Evolutionary conservation across 2,888 invertebrate genomes (phyloP).

Genomic region (Augiades crinisus): DNA sequence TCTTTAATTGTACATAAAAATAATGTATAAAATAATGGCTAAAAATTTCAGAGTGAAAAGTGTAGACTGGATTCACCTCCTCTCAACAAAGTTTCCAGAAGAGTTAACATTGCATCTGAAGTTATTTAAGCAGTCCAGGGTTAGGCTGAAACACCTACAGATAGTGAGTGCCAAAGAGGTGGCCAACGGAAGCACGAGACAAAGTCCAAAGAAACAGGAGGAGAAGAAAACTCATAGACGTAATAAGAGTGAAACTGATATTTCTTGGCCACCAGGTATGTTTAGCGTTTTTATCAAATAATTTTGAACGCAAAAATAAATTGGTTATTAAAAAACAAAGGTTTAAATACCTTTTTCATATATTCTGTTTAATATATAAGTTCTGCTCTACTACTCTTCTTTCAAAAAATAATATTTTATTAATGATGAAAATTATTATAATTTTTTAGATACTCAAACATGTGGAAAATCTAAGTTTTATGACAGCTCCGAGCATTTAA

Average conservation of each 20-base stretch:
- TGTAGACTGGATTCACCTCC: slow-evolving; percentile 94
- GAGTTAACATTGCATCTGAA: slow-evolving; percentile 94
- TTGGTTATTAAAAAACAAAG: no score
- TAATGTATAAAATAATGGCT: no score
- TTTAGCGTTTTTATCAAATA: slow-evolving; percentile 7
- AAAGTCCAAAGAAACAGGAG: slow-evolving; percentile 66
- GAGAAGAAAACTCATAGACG: slow-evolving; percentile 83
- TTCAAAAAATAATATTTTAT: not conserved
- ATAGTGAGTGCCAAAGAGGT: slow-evolving; percentile 68
- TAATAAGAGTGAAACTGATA: slow-evolving; percentile 88
- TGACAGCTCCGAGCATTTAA: slow-evolving; percentile 67
- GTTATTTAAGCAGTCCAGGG: slow-evolving; percentile 90
- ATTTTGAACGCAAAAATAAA: no score
- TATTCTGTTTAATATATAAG: no score
- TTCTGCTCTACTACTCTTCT: not conserved
- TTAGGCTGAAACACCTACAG: slow-evolving; percentile 68
- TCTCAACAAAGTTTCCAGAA: slow-evolving; percentile 93
- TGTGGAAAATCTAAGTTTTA: slow-evolving; percentile 84
- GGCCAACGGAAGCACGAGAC: slow-evolving; percentile 58
- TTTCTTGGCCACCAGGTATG: slow-evolving; percentile 83
- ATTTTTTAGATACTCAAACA: slow-evolving; percentile 58
- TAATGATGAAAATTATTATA: not conserved
- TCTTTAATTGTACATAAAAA: no score
- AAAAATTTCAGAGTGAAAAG: slow-evolving; percentile 84
- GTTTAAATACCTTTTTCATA: no score